These are phyloP conservation scores for Nineta flava DNA, from an alignment of 2,888 invertebrate genomes.

Conservation along the genomic window DNA sequence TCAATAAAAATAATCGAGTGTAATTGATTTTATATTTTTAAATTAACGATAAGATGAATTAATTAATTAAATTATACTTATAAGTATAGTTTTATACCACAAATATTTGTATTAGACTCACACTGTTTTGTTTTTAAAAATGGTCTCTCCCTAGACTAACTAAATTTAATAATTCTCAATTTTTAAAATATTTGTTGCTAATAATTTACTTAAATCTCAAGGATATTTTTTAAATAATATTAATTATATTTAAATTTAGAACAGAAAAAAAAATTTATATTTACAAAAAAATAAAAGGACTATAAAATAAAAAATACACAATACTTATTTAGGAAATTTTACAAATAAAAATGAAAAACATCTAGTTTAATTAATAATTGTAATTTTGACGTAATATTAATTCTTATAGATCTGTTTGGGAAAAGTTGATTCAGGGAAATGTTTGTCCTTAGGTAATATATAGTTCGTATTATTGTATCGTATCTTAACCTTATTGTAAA, in stretches of 20 bases:
- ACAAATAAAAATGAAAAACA: constrained; percentile 1
- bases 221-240: constrained; percentile 5
- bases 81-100: not conserved
- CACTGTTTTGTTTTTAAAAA: not conserved
- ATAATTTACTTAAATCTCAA: constrained; percentile 6
- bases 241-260: constrained; percentile 6
- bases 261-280: constrained; percentile 3
- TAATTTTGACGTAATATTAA: constrained; percentile 5
- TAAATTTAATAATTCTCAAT: constrained; percentile 1
- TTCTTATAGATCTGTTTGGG: constrained; percentile 4
- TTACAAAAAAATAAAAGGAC: constrained; percentile 4
- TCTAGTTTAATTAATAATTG: constrained; percentile 7
- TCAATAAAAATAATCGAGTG: not conserved
- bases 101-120: not conserved
- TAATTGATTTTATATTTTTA: not conserved
- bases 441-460: constrained; percentile 6
- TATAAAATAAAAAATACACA: constrained; percentile 4
- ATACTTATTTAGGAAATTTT: constrained; percentile 7
- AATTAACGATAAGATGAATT: not conserved
- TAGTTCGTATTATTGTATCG: not conserved
- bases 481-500: not conserved
- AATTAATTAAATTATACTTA: not conserved
- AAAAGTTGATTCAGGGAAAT: constrained; percentile 7
- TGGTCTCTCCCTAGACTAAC: constrained; percentile 4
- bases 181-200: constrained; percentile 6